phyloP scores from a whole-genome alignment of 2,888 invertebrate genomes.

The Junonia oenone region DNA sequence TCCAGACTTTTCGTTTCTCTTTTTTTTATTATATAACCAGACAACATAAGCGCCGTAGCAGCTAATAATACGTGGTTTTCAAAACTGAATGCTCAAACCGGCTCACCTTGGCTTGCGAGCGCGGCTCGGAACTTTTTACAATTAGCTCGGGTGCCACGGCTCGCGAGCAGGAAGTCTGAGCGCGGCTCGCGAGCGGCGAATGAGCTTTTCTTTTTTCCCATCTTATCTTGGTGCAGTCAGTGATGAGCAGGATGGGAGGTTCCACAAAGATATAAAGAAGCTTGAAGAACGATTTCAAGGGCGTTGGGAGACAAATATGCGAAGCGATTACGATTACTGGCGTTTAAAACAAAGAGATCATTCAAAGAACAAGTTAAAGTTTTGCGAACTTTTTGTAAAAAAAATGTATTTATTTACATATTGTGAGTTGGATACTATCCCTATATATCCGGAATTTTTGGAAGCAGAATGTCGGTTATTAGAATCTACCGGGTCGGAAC shows the following conservation, averaged over 20 bases:
- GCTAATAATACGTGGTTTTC: no score
- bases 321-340: not conserved
- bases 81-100: no score
- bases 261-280: conserved; percentile 2
- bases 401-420: no score
- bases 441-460: not conserved
- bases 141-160: conserved; percentile 1
- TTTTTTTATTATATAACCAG: no score
- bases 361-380: no score
- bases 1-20: no score
- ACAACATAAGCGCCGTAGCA: no score
- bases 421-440: not conserved
- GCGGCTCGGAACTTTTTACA: not conserved
- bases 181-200: not conserved
- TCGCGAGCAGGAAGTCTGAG: conserved; percentile 6
- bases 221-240: not conserved
- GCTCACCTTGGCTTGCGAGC: not conserved
- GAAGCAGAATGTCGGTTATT: no score
- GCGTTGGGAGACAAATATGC: not conserved
- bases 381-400: no score
- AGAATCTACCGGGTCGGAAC: no score
- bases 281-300: conserved; percentile 1
- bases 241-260: conserved; percentile 3
- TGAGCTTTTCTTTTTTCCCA: not conserved
- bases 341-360: not conserved